Evolutionary conservation across 2,888 invertebrate genomes (phyloP), one percentile per base, ranked within the genome.

Genomic region (Amblyteles armatorius): DNA sequence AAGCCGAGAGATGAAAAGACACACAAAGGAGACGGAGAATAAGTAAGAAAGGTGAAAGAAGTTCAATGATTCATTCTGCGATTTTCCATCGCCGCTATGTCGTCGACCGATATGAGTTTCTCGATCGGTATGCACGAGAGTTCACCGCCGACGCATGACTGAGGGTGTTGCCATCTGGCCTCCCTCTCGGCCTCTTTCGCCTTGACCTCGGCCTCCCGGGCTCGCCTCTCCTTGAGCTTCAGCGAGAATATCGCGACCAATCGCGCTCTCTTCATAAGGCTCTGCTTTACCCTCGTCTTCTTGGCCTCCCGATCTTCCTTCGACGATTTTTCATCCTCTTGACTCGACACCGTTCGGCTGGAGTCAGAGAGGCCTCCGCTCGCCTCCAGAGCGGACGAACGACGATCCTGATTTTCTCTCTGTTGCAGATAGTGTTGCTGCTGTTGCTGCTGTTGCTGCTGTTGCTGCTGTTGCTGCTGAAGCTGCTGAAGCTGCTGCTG

Each of bases 191-290:
- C 95, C 84, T 95, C 96, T 83, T 95, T 95, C 40, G 96, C 96
- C 82, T 96, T 96, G 77, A 95, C 94, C 85, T 96, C 96, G 0
- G 97, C 97, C 91, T 97, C 97, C 44, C 97, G 94, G 79, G 97
- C 97, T 77, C 97, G 95, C n/a, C 97, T 95, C 90, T 96, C 96
- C 90, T 96, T 96, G 86, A 98, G 94, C 80, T 97, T 97, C 72
- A 98, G 94, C 5, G 97, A 97, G 94, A 98, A 98, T 91, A 98
- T 97, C 5, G 97, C 97, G 63, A 98, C 97, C 0, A 97, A 97
- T 16, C 97, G 95, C 6, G 98, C 97, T 73, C 97, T 95, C 93
- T 98, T 98, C 94, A 98, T 97, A 36, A 98, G 93, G 88, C 96
- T 96, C 71, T 97, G 97, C 91, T 96, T 96, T 22, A 96, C 95